Evolutionary conservation across 2,113 vertebrate species (phyloP).

Genomic region (Probosciger aterrimus): DNA sequence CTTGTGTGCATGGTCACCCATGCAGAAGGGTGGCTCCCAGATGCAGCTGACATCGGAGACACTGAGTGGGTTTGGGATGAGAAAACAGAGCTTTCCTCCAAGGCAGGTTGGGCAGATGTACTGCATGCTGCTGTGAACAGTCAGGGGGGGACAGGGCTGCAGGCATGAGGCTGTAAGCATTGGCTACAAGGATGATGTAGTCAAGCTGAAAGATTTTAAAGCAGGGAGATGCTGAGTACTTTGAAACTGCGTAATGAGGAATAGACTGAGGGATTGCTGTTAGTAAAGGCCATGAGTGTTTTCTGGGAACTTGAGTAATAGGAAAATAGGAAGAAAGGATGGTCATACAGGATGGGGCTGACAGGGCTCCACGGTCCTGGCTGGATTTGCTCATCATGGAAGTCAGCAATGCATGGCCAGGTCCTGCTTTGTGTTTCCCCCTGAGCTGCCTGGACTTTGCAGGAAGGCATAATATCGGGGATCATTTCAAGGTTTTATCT

Average conservation of each 20-base stretch:
- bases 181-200: neutral
- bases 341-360: neutral
- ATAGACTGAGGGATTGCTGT: neutral
- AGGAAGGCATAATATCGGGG: neutral
- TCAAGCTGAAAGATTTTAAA: neutral
- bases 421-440: neutral
- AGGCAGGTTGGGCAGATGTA: neutral
- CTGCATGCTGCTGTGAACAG: neutral
- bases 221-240: neutral
- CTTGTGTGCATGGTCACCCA: neutral
- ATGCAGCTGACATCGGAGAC: neutral
- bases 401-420: neutral
- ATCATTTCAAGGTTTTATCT: neutral
- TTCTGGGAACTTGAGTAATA: neutral
- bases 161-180: accelerated
- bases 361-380: accelerated
- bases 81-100: neutral
- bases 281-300: neutral
- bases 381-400: neutral
- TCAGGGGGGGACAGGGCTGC: neutral
- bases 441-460: neutral
- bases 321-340: neutral
- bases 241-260: neutral
- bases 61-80: neutral
- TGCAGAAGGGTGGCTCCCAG: neutral